phyloP scores from a whole-genome alignment of 2,797 vertebrate genomes.

The Ispidina picta region DNA sequence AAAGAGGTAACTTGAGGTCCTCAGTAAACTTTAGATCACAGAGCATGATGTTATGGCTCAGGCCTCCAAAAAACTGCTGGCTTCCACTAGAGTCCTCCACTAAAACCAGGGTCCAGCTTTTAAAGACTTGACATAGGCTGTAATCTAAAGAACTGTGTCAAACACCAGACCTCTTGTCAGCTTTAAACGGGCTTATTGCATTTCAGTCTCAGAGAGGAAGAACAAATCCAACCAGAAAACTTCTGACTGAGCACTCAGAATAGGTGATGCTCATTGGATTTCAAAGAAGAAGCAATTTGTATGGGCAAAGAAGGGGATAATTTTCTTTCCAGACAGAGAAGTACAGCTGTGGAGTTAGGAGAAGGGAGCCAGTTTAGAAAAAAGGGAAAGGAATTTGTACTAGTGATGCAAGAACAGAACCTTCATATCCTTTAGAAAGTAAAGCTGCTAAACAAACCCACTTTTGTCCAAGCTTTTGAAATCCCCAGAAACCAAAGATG shows the following conservation, averaged over 20 bases:
- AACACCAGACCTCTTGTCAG: background rate
- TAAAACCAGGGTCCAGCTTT: background rate
- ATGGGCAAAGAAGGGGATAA: background rate
- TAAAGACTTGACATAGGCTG: background rate
- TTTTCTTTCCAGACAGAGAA: background rate
- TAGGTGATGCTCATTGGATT: background rate
- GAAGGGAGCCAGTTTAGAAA: background rate
- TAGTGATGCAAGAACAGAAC: background rate
- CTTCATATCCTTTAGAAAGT: background rate
- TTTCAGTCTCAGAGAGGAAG: background rate
- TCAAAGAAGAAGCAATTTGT: background rate
- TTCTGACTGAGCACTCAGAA: background rate
- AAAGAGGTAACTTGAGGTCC: background rate
- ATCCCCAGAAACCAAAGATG: background rate
- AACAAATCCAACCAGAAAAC: background rate
- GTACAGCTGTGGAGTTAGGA: background rate
- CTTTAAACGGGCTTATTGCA: background rate
- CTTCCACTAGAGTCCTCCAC: background rate
- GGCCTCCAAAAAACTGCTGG: background rate
- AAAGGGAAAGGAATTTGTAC: background rate
- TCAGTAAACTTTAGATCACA: background rate
- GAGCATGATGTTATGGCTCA: background rate
- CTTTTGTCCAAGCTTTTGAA: background rate
- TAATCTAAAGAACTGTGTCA: background rate
- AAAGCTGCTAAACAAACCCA: slow-evolving; percentile 5